Conservation (phyloP, 2,113 vertebrate genomes). For the Cheirogaleus medius region DNA sequence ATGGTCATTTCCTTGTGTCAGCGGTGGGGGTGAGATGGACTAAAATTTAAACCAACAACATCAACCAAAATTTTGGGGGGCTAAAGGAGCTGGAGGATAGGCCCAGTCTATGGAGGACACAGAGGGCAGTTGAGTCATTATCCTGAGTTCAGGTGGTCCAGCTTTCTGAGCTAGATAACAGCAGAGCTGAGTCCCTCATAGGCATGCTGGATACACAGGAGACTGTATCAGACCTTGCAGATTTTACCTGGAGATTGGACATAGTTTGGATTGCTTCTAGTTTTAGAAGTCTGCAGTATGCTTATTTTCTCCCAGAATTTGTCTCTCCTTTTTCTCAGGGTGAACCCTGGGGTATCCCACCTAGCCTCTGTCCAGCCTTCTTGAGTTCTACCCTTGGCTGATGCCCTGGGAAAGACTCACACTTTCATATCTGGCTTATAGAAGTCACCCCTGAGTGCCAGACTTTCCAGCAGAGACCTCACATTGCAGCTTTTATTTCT, state of each 20-base stretch:
- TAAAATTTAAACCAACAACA: constrained; percentile 15
- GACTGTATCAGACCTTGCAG: not conserved
- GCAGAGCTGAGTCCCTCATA: not conserved
- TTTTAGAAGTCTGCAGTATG: not conserved
- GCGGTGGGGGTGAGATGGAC: not conserved
- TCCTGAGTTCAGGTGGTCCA: not conserved
- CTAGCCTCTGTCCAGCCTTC: not conserved
- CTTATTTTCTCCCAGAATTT: not conserved
- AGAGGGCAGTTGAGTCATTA: not conserved
- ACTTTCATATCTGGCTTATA: not conserved
- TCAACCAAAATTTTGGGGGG: not conserved
- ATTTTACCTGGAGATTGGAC: not conserved
- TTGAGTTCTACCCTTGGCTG: not conserved
- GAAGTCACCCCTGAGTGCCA: not conserved
- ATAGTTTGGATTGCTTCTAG: not conserved
- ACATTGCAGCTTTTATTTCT: constrained; percentile 11
- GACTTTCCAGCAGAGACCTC: not conserved
- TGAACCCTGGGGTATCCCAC: not conserved
- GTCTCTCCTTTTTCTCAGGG: not conserved
- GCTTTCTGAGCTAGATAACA: not conserved
- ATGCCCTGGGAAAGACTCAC: not conserved
- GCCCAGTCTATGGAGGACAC: not conserved
- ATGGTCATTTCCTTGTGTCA: not conserved
- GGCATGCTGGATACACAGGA: not conserved
- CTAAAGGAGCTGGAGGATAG: not conserved